These are phyloP conservation scores for Trichopoda pennipes DNA, from an alignment of 2,888 invertebrate genomes.

Conservation along the genomic window DNA sequence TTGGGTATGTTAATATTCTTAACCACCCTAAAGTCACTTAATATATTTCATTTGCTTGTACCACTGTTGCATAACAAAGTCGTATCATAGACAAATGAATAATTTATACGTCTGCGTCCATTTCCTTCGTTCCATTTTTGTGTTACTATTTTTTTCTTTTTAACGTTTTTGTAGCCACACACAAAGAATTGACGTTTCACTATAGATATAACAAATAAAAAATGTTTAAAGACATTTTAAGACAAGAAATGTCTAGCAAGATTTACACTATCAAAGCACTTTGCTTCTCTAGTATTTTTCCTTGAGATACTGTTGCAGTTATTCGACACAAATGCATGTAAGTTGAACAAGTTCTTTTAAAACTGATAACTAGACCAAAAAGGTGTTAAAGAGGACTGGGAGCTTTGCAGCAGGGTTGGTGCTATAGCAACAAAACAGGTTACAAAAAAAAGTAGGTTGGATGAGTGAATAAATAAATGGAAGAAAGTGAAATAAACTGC, in stretches of 20 bases:
- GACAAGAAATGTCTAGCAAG: conserved; percentile 57
- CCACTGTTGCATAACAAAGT: conserved; percentile 62
- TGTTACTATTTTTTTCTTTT: neutral
- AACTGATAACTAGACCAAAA: conserved; percentile 36
- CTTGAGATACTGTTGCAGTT: neutral
- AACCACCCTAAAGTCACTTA: conserved; percentile 32
- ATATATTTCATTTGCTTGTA: conserved; percentile 46
- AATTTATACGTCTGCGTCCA: conserved; percentile 49
- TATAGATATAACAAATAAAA: conserved; percentile 1
- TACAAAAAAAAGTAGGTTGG: conserved; percentile 15
- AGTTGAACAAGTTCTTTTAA: conserved; percentile 11
- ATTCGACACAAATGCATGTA: conserved; percentile 31
- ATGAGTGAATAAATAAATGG: conserved; percentile 43
- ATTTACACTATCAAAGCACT: conserved; percentile 51
- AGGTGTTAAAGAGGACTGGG: conserved; percentile 44
- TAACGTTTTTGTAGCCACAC: neutral
- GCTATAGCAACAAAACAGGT: neutral
- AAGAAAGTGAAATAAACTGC: conserved; percentile 63
- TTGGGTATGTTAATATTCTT: neutral
- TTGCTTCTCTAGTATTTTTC: neutral
- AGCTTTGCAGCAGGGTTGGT: neutral
- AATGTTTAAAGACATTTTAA: conserved; percentile 39
- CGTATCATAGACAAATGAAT: conserved; percentile 62
- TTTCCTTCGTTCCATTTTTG: conserved; percentile 20
- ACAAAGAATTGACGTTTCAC: conserved; percentile 14